Percentiles rank a stretch among this genome's conserved stretches.
Evolutionary conservation across 64 coral and sea anemone genomes (phyloP).

Genomic region (Platygyra sinensis): DNA sequence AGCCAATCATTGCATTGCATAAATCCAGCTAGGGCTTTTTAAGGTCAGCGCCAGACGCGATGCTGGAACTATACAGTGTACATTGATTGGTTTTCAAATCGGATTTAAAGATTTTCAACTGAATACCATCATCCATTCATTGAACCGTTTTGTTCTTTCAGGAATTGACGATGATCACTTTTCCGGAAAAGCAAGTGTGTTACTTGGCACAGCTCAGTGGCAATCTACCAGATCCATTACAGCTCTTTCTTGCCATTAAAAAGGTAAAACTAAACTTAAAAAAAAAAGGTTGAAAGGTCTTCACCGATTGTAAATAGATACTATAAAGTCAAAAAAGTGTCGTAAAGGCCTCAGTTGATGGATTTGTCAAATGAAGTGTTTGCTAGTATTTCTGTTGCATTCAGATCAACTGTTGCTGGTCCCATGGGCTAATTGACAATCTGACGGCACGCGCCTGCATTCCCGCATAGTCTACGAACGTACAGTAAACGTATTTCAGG

Average conservation of each 20-base stretch:
- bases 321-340: neutral
- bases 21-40: too few relatives aligned
- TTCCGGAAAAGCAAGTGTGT: slow-evolving; percentile 33
- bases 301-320: neutral
- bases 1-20: too few relatives aligned
- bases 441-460: too few relatives aligned
- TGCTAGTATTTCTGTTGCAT: too few relatives aligned
- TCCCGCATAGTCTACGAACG: too few relatives aligned
- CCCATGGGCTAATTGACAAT: too few relatives aligned
- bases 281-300: neutral
- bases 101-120: neutral
- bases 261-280: neutral
- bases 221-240: neutral
- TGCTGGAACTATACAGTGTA: neutral
- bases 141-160: neutral
- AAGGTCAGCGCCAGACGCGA: too few relatives aligned
- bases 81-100: neutral
- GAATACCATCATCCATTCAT: neutral
- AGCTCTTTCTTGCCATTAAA: neutral
- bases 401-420: too few relatives aligned
- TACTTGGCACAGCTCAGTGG: slow-evolving; percentile 12
- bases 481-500: too few relatives aligned
- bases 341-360: too few relatives aligned
- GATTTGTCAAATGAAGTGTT: too few relatives aligned
- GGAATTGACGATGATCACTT: slow-evolving; percentile 38